These are phyloP conservation scores for Stenoptilia bipunctidactyla DNA, from an alignment of 2,888 invertebrate species.

Conservation along the genomic window DNA sequence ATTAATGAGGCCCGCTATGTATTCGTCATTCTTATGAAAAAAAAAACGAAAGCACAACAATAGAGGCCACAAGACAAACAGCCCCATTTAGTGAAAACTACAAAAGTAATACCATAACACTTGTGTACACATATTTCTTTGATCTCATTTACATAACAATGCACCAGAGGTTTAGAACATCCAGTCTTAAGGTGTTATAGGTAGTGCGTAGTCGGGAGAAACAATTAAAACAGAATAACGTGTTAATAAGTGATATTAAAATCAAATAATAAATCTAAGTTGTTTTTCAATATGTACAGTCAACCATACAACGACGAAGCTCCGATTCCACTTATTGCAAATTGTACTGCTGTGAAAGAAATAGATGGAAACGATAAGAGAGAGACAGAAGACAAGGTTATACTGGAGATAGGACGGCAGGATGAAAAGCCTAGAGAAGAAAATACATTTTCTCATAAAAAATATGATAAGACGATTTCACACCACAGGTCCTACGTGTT, in stretches of 20 bases:
- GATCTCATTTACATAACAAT: constrained; percentile 68
- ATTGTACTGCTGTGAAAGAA: constrained; percentile 48
- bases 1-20: no score
- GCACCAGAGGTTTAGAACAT: constrained; percentile 44
- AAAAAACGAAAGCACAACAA: no score
- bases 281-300: constrained; percentile 35
- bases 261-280: background rate
- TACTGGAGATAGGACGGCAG: constrained; percentile 62
- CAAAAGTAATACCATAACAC: constrained; percentile 46
- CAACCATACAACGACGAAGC: constrained; percentile 48
- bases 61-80: constrained; percentile 27
- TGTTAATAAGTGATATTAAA: no score
- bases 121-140: constrained; percentile 61
- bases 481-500: constrained; percentile 58
- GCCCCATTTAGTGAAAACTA: constrained; percentile 32
- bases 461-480: constrained; percentile 63
- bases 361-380: constrained; percentile 42
- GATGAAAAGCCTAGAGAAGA: constrained; percentile 58
- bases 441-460: constrained; percentile 61
- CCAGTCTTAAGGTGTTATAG: constrained; percentile 44
- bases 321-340: constrained; percentile 49
- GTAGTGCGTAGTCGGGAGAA: constrained; percentile 19
- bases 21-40: no score
- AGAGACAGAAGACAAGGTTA: constrained; percentile 48
- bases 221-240: no score